Base-by-base conservation (phyloP, 2,888 invertebrate species). In the Oscheius onirici region DNA sequence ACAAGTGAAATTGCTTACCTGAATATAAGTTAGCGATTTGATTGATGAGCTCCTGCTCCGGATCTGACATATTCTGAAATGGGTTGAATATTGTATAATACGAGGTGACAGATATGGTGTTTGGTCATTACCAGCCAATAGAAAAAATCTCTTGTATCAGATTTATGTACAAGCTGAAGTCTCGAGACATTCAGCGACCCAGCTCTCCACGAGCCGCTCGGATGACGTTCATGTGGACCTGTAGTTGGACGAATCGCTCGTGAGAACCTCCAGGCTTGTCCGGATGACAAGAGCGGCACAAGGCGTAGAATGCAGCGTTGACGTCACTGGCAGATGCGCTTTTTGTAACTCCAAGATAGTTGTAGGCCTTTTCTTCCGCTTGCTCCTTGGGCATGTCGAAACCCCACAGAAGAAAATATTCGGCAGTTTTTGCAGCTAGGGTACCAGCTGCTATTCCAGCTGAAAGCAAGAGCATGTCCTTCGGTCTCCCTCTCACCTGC, bases 191-290 rank as follows among this genome's bases (percentile, higher is more conserved):
- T 34, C 34, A 34, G 34, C 34, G 34, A 8, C 34, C 34, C 3
- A 34, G 3, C 34, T 55, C 55, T 26, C 1, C 26, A 13, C 55
- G 26, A 24, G 55, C 55, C 11, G 26, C 28, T 13, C 28, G 26
- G 11, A 55, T 55, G 15, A 28, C n/a, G n/a, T 24, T 55, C 55
- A 55, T 55, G 13, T 55, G 55, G 8, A 26, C n/a, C n/a, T 55
- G 55, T 28, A 55, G 13, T 28, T 55, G 22, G n/a, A 28, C 26
- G 3, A 24, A 55, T 8, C 26, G n/a, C 8, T 55, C 55, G 28
- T 55, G 26, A n/a, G 55, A 28, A 15, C 55, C 55, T 8, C 55
- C 55, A 2, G 55, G 55, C 55, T 28, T 55, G 55, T 55, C 55
- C 28, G 55, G 55, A 26, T 55, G 55, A 26, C 13, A 55, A 55